Base-by-base conservation (phyloP, 2,113 vertebrate genomes). In the Myiozetetes cayanensis region DNA sequence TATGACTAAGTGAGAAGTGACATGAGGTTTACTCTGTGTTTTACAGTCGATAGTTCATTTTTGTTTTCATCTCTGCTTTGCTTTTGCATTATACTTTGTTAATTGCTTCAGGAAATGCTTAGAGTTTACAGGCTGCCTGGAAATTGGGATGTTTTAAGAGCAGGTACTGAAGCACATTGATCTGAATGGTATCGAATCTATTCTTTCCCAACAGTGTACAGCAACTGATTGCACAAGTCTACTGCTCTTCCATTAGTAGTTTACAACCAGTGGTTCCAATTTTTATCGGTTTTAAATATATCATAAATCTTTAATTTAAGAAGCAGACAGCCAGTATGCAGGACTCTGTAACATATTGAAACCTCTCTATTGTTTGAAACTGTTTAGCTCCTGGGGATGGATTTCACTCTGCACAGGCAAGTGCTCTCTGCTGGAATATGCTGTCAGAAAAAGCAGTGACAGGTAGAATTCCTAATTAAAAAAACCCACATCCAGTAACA, bases 101-200 rank as follows among this genome's bases (percentile, higher is more conserved):
- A 95, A 94, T 74, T 77, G 90, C 50, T 88, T 86, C 90, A 88
- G 88, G 94, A 96, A 95, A 94, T 67, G 50, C 52, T 76, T 75
- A 24, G 73, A 63, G 71, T 31, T 58, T 65, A 73, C 44, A 82
- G 90, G 43, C 88, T 94, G 71, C 88, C 94, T 95, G 90, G 94
- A 95, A 94, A 92, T 23, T 33, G 55, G 37, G 46, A 73, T 66
- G 62, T 76, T 96, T 95, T 88, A 90, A 94, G 67, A 85, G 87
- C 83, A 88, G 30, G 31, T 27, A 65, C 78, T 73, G 85, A 55
- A 87, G 59, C 0, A 1, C 47, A 79, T 94, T 86, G 87, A 93
- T 93, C 55, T 46, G 67, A 74, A 66, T 63, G 19, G 70, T 78
- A 53, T 9, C 4, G 20, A 94, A 75, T 71, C 43, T 67, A 12